Evolutionary conservation across 2,113 vertebrate species (phyloP).

Genomic region (Proterorhinus semilunaris): DNA sequence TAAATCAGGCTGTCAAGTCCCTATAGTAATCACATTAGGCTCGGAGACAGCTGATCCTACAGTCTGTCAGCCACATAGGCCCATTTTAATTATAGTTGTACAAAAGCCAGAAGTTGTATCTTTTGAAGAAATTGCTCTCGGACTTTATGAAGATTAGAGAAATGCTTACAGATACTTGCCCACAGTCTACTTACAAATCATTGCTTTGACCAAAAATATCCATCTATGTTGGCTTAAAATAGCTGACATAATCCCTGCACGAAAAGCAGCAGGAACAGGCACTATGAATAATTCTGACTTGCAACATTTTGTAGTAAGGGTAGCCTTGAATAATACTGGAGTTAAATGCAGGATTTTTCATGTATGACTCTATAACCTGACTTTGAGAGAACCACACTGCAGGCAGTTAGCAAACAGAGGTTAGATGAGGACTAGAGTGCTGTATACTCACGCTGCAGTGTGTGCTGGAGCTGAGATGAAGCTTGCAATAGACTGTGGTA

Average conservation of each 20-base stretch:
- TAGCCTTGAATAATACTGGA: background rate
- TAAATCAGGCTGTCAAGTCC: conserved; percentile 32
- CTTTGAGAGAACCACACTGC: background rate
- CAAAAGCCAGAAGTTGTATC: background rate
- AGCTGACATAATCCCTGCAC: conserved; percentile 58
- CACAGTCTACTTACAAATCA: conserved; percentile 19
- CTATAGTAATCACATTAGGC: conserved; percentile 37
- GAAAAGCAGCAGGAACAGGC: conserved; percentile 39
- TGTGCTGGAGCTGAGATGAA: conserved; percentile 78
- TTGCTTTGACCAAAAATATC: conserved; percentile 45
- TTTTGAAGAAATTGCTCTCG: background rate
- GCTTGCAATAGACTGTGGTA: conserved; percentile 83
- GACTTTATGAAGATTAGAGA: background rate
- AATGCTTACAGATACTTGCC: background rate
- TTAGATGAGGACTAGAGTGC: conserved; percentile 18
- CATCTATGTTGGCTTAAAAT: conserved; percentile 55
- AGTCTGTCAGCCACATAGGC: conserved; percentile 17
- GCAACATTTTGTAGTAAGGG: background rate
- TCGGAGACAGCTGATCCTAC: conserved; percentile 18
- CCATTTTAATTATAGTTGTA: background rate
- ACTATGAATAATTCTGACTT: conserved; percentile 38
- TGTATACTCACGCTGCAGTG: conserved; percentile 79
- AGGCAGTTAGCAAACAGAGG: conserved; percentile 7
- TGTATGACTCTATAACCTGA: too few relatives aligned
- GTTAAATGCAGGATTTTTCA: background rate